phyloP scores from a whole-genome alignment of 2,888 invertebrate species.

The Cephus rjabovi region DNA sequence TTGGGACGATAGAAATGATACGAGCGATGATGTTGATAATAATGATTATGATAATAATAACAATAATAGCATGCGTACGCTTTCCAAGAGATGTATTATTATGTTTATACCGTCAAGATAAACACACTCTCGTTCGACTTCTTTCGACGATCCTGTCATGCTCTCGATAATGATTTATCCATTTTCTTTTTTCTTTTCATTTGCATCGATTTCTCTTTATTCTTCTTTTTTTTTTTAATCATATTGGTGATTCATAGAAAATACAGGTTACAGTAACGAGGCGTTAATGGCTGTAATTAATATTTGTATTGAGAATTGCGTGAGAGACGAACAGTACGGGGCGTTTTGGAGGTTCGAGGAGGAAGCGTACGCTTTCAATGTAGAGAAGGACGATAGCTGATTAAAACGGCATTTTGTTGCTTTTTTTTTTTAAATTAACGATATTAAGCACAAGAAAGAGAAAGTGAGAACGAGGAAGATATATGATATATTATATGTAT shows the following conservation, averaged over 20 bases:
- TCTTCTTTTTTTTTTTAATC: not conserved
- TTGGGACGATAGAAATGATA: not conserved
- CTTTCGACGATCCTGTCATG: not conserved
- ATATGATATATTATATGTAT: not conserved
- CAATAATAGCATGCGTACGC: not conserved
- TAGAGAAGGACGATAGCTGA: not conserved
- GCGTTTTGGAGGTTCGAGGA: not conserved
- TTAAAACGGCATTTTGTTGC: not conserved
- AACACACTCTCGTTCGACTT: not conserved
- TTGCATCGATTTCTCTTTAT: not conserved
- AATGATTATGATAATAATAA: not conserved
- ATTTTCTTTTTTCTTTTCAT: not conserved
- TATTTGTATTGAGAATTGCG: not conserved
- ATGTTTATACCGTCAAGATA: not conserved
- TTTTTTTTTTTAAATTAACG: not conserved
- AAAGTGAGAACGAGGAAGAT: not conserved
- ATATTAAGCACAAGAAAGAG: not conserved
- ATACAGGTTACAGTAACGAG: not conserved
- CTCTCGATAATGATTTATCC: not conserved
- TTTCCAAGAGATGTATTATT: not conserved
- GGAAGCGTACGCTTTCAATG: not conserved
- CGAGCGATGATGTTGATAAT: not conserved
- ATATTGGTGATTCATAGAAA: not conserved
- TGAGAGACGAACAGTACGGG: too few species aligned
- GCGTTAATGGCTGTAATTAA: not conserved